Conservation (phyloP, 2,797 vertebrate species). For the Aulostomus chinensis region DNA sequence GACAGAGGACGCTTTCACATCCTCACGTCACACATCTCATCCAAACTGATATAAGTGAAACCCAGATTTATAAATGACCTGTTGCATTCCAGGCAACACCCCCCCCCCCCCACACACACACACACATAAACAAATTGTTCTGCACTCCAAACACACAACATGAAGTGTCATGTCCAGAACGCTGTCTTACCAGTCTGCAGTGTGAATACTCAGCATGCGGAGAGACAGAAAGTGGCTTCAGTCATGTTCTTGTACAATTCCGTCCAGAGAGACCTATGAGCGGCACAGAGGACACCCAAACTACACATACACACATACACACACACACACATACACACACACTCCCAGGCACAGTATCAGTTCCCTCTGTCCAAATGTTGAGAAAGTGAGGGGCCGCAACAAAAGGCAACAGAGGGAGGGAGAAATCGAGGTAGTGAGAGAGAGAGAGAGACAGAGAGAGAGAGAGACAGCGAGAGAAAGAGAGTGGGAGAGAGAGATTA, state of each 20-base stretch:
- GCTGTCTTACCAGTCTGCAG: conserved; percentile 61
- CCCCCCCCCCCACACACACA: conserved; percentile 4
- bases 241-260: conserved; percentile 60
- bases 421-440: conserved; percentile 38
- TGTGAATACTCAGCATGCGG: conserved; percentile 50
- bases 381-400: conserved; percentile 74
- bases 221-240: conserved; percentile 49
- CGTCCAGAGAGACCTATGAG: conserved; percentile 49
- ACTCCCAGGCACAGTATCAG: conserved; percentile 51
- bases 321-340: conserved; percentile 9
- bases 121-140: conserved; percentile 6
- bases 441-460: conserved; percentile 30
- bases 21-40: conserved; percentile 20
- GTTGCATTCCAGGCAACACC: conserved; percentile 30
- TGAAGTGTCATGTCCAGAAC: conserved; percentile 14
- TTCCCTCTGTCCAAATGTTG: conserved; percentile 69
- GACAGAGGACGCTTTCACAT: conserved; percentile 16
- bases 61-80: conserved; percentile 26
- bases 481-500: conserved; percentile 57
- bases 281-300: conserved; percentile 29
- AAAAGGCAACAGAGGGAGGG: conserved; percentile 69
- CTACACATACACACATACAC: conserved; percentile 24
- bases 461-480: conserved; percentile 32
- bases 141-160: conserved; percentile 3
- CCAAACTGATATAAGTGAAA: neutral